Base-by-base conservation (phyloP, 2,888 invertebrate genomes). In the Orchesella flavescens region DNA sequence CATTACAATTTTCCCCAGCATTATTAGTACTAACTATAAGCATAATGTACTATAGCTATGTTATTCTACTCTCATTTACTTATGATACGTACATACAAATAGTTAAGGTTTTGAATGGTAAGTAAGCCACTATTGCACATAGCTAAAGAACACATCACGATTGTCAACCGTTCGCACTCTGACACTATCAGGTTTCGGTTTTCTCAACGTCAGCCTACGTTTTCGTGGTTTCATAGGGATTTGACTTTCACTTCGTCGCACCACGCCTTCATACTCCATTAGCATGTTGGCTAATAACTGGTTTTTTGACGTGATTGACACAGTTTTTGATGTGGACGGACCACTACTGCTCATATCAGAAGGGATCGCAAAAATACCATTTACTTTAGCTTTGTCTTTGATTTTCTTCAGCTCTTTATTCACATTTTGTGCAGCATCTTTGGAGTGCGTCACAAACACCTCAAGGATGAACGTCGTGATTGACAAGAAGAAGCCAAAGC, bases 401-500 rank as follows among this genome's bases (percentile, higher is more conserved):
- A 87, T 81, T 79, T 86, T 86, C 65, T 83, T 80, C 19, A 87
- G 69, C 53, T 84, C 79, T 43, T 73, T 76, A 21, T 84, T 83
- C 23, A 83, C 82, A 65, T 83, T 83, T n/a, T 69, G 34, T 1
- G 84, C 80, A 2, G 84, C 76, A 10, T 77, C 55, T 34, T 68
- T 69, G 5, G 84, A 82, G 53, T 79, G 63, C 3, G 76, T 78
- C 23, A 73, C 75, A 65, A 85, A 76, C 19, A 87, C n/a, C 72
- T 88, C 88, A 0, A 73, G 74, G 17, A 86, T 17, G 76, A 88
- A 88, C 0, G 85, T 79, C 46, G 74, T 59, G 55, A 85, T 68
- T 10, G 88, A 88, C 13, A 87, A 24, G 21, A 84, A 57, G n/a
- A 84, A 81, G 43, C 88, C 88, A 71, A 88, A 83, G 15, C 85